Evolutionary conservation across 2,888 invertebrate genomes (phyloP), one percentile per base, ranked within the genome.

Genomic region (Tetrapedia diversipes): DNA sequence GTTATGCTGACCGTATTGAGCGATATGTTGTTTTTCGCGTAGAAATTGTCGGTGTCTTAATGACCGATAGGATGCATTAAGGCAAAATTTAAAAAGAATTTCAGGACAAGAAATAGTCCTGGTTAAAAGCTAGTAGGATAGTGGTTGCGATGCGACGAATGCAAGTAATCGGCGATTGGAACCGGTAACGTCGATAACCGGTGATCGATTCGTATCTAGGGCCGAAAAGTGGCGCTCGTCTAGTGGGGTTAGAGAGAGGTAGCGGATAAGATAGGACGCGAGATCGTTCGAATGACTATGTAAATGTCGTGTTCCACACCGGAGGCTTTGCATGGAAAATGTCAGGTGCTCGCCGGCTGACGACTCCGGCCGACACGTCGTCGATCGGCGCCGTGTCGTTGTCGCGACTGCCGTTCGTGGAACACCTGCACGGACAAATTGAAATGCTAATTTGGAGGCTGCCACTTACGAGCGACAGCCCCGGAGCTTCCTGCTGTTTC

Each of bases 361-460:
- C 63, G 72, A 74, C 49, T 64, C 67, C 66, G 49, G 34, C 51
- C 56, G 49, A 14, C 47, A 53, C 60, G n/a, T 24, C 37, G 51
- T 69, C 70, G 79, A 73, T 77, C 56, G 69, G 39, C 37, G 51
- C 32, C 43, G 54, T 4, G 60, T 63, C 41, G 57, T 51, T 54
- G 65, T 65, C 70, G 65, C 67, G 66, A 41, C 39, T 71, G 65
- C 61, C 63, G 57, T 37, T 49, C 32, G 60, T 56, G 65, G 37
- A 45, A 84, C 82, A 84, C 77, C 70, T 78, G 82, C 80, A 43
- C 71, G 71, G 47, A 69, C 77, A 76, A 83, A 85, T 83, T 78
- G 83, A 83, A 79, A 84, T 83, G 83, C 84, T 79, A 83, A 84
- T 84, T 81, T 47, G 45, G 41, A 71, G 49, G 51, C 51, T 57